Conservation (phyloP, 2,797 vertebrate genomes). For the Cichlasoma orientale region DNA sequence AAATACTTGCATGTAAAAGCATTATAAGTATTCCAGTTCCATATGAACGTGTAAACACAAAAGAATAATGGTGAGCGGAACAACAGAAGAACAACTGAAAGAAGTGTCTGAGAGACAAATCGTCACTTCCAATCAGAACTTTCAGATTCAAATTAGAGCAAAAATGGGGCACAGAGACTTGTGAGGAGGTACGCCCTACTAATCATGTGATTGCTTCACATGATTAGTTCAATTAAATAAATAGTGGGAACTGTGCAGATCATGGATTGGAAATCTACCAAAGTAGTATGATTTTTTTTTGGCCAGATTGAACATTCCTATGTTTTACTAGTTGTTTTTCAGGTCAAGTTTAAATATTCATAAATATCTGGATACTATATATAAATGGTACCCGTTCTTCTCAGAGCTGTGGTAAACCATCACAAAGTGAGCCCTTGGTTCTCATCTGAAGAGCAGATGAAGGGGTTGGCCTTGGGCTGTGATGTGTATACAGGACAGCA, state of each 20-base stretch:
- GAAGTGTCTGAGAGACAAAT: not conserved
- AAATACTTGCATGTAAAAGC: not conserved
- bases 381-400: constrained; percentile 57
- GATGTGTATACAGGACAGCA: constrained; percentile 29
- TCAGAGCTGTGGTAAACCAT: constrained; percentile 32
- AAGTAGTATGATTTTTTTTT: not conserved
- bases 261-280: not conserved
- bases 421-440: constrained; percentile 44
- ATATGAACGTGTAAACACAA: not conserved
- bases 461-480: constrained; percentile 51
- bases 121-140: not conserved
- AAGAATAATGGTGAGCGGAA: not conserved
- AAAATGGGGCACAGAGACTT: not conserved
- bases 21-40: not conserved
- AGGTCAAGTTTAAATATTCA: constrained; percentile 56
- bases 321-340: constrained; percentile 30
- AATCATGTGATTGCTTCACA: not conserved
- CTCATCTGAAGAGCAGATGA: constrained; percentile 56
- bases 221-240: not conserved
- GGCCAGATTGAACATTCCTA: not conserved
- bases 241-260: not conserved
- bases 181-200: not conserved
- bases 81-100: not conserved
- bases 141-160: not conserved
- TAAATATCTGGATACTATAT: constrained; percentile 61